Base-by-base conservation (phyloP, 2,888 invertebrate species). In the Rhogogaster chlorosoma region DNA sequence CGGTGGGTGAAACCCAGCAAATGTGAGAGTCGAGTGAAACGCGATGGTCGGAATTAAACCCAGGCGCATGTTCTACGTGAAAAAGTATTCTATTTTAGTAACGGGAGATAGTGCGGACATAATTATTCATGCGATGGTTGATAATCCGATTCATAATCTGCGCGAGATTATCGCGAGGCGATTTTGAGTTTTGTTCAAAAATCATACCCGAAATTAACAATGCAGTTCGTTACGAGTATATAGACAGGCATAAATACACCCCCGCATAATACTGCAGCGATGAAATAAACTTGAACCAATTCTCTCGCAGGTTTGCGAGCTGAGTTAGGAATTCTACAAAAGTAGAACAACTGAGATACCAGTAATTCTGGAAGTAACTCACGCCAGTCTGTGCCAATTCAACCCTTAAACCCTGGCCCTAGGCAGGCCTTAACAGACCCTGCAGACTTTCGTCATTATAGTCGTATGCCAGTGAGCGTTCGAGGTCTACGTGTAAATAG, bases 401-500 rank as follows among this genome's bases (percentile, higher is more conserved):
- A 5, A 73, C 9, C 73, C 73, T 42, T 38, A 73, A 42, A 29
- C 67, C 15, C 18, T 32, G 18, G 67, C 67, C 67, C 67, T 67
- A 32, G 67, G 67, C 29, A 67, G 67, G 29, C 18, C 67, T 67
- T 67, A 67, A 67, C 32, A 67, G 67, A 67, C 67, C 61, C 61
- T 12, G 42, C 15, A 42, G 42, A 73, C 73, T 38, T 42, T 42
- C 73, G 73, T 42, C 73, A 73, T 38, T 73, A 73, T 12, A 42
- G 22, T 42, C 42, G 73, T 38, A 73, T 73, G 73, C 42, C 67
- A 32, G 32, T 67, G 67, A 67, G 67, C 32, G 15, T 67, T 67
- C 67, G 32, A 67, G 67, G 5, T 67, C 15, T 67, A 73, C 71
- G 71, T 73, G 71, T 42, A 73, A 73, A 73, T 73, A 73, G 38